A percentile compares a stretch with the other conserved stretches of the same genome.
Evolutionary conservation across 2,888 invertebrate species (phyloP).

Genomic region (Amblyjoppa fuscipennis): DNA sequence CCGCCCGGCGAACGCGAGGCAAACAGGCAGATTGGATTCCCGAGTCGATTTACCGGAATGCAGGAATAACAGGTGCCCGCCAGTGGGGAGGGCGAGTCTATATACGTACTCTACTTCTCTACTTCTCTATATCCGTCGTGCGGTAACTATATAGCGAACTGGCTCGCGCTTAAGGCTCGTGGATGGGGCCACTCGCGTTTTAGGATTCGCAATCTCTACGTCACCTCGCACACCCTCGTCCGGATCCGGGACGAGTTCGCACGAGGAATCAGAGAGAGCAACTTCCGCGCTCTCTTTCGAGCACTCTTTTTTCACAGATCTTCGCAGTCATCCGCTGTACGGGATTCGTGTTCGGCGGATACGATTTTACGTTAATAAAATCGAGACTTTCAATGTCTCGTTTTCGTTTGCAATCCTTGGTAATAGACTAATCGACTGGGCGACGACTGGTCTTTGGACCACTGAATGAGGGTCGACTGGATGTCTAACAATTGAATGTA

Average conservation of each 20-base stretch:
- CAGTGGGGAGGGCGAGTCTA: slow-evolving; percentile 39
- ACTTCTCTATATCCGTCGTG: not conserved
- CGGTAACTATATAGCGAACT: slow-evolving; percentile 13
- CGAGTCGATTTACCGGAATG: slow-evolving; percentile 82
- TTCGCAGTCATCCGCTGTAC: not conserved
- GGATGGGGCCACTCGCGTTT: slow-evolving; percentile 66
- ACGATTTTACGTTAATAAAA: too few relatives aligned
- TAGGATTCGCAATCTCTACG: slow-evolving; percentile 77
- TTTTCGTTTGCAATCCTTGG: too few relatives aligned
- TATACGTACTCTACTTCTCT: slow-evolving; percentile 48
- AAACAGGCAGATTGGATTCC: slow-evolving; percentile 82
- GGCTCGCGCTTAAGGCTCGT: not conserved
- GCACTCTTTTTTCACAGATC: slow-evolving; percentile 65
- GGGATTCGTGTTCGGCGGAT: too few relatives aligned
- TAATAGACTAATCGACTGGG: too few relatives aligned
- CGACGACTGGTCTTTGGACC: too few relatives aligned
- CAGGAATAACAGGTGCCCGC: slow-evolving; percentile 80
- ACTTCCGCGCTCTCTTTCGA: slow-evolving; percentile 29
- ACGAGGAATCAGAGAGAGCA: slow-evolving; percentile 57
- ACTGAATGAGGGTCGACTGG: too few relatives aligned
- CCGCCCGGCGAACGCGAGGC: slow-evolving; percentile 68
- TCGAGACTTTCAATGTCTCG: too few relatives aligned
- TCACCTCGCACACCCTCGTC: slow-evolving; percentile 31
- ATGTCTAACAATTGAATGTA: too few relatives aligned
- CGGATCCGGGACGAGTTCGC: not conserved